Percentiles rank a stretch among this genome's conserved stretches.
Evolutionary conservation across 1,140 invertebrate genomes (phyloP).

Genomic region (Maconellicoccus hirsutus): DNA sequence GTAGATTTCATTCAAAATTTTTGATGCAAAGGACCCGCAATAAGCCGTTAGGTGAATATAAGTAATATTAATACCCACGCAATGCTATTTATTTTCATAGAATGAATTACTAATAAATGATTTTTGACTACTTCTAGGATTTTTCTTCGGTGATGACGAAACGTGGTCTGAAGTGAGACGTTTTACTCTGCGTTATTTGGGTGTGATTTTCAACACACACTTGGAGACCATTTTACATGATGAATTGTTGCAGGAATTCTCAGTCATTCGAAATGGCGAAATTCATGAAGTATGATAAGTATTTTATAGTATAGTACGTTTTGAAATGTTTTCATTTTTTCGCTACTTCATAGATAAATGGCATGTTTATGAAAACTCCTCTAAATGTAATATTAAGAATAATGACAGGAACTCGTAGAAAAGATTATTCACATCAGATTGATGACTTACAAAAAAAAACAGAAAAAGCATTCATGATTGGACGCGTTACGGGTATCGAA

Average conservation of each 20-base stretch:
- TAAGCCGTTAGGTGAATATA: not conserved
- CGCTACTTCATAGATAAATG: not conserved
- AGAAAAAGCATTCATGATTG: not conserved
- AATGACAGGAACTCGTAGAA: not conserved
- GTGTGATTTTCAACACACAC: not conserved
- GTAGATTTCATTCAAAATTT: not conserved
- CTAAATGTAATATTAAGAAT: not conserved
- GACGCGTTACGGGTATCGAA: not conserved
- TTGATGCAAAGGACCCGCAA: not conserved
- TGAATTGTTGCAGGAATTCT: not conserved
- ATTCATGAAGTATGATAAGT: conserved; percentile 1
- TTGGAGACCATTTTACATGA: not conserved
- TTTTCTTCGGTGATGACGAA: conserved; percentile 11
- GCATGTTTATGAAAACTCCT: not conserved
- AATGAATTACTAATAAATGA: not conserved
- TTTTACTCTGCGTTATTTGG: not conserved
- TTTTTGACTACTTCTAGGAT: not conserved
- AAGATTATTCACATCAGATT: not conserved
- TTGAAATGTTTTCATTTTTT: too few relatives aligned
- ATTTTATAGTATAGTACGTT: too few relatives aligned
- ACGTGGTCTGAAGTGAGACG: not conserved
- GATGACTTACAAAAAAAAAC: not conserved
- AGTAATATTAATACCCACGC: too few relatives aligned
- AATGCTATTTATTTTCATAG: too few relatives aligned
- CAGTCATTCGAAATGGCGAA: not conserved